Base-by-base conservation (phyloP, 2,797 vertebrate genomes). In the Nannoperca australis region DNA sequence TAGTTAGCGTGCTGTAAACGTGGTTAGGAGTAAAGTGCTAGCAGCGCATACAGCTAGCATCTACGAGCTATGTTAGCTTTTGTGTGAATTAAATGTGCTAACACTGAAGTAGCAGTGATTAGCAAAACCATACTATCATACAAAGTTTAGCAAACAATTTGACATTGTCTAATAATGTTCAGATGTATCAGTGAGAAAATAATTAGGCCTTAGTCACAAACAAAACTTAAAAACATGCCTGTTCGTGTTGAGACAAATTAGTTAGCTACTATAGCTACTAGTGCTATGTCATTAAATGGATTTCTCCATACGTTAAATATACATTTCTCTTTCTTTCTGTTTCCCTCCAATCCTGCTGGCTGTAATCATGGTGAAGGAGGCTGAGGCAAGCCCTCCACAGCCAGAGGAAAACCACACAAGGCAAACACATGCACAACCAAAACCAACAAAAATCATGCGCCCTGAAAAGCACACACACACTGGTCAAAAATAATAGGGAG, bases 341-440 rank as follows among this genome's bases (percentile, higher is more conserved):
- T 44, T 55, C 27, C n/a, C 40, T 67, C 58, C 18, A 1, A 0
- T 34, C 24, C 40, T 36, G 45, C 42, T 36, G 58, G 49, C 72
- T 79, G 55, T 54, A 77, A 67, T 63, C 76, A 81, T 30, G 66
- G 75, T 47, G 75, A 73, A 78, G 72, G 69, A 87, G 70, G 54
- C 70, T 59, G 78, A 90, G 76, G 80, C 60, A 18, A 87, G 71
- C 70, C 69, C 71, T 85, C 63, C 71, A 63, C 65, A 84, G 77
- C 73, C 38, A 5, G 68, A 87, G 79, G 86, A 88, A 92, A 91
- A 88, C 88, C 88, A 81, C 89, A 84, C 78, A 91, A 87, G 66
- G 62, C 78, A 91, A 91, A 90, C 88, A 85, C 71, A 75, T 50
- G 32, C 72, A 84, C 64, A 60, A 90, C 73, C 72, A 72, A 86